Base-by-base conservation (phyloP, 2,888 invertebrate genomes). In the Cyclophora punctaria region DNA sequence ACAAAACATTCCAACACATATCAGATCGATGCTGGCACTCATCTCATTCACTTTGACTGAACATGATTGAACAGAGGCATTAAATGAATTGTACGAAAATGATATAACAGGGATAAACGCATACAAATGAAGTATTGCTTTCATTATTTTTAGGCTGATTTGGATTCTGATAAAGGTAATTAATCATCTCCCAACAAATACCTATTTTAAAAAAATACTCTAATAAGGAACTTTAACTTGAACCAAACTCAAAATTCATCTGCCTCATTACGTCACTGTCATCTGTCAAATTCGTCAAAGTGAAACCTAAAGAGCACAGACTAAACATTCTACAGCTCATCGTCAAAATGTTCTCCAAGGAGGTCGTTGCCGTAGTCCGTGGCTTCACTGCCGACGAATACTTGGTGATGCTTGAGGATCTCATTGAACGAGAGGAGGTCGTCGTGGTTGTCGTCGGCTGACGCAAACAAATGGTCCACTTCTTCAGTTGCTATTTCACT, bases 341-440 rank as follows among this genome's bases (percentile, higher is more conserved):
- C 97, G 51, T 91, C 87, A 66, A 96, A 94, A 69, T 95, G 93
- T 48, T 95, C 93, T 58, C 95, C 94, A 64, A 95, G 92, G 53
- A 96, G 86, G 75, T 96, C 95, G 71, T 95, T 93, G 7, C 96
- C 96, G 80, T 95, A 95, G 83, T 96, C 95, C 0, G 96, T 95
- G 4, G 94, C 96, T 85, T 98, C 97, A 72, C 96, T 96, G 48
- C 98, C 97, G 3, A 98, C 98, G 87, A 98, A 98, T 48, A 93
- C 91, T 59, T 96, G 94, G 77, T 97, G 94, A 73, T 97, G 95
- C 1, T 91, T 90, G 0, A 97, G 79, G 45, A 98, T 91, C 89
- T 98, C 98, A 2, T 91, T 89, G 78, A 93, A 95, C 2, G 94
- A 92, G 41, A 98, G 86, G 53, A 92, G 77, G 64, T 93, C 92